Evolutionary conservation across 2,888 invertebrate genomes (phyloP), one percentile per base, ranked within the genome.

Genomic region (Colletes collaris): DNA sequence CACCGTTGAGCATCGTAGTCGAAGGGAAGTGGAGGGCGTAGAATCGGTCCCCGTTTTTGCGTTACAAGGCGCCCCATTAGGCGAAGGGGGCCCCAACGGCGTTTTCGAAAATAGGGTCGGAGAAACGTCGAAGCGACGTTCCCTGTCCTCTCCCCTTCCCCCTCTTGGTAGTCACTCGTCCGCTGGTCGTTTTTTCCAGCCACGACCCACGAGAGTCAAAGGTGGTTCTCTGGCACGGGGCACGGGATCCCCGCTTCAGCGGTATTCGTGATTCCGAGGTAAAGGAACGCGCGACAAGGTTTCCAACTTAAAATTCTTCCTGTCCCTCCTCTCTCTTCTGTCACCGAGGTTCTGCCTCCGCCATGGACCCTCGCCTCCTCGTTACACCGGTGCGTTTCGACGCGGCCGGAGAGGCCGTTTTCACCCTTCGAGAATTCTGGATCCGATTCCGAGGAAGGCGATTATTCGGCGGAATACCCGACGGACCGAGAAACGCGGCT

Each of bases 231-330:
- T 46, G 67, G 77, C 66, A 75, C 79, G 77, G 70, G 80, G 58
- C 66, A 64, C 67, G 50, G 62, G 53, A 63, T 67, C 74, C 67
- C 56, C 49, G 70, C 58, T 52, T 60, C 84, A 67, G 74, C 64
- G 86, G 84, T 79, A 86, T 85, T 82, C 81, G 82, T 85, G 86
- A 80, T 84, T 85, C 76, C 86, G 82, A 83, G 84, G 89, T 86
- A 86, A 88, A 90, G 87, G 89, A 89, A 89, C 89, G 88, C 84
- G 87, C 89, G 87, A 91, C 91, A 91, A 90, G 91, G 89, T 91
- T 91, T 91, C 91, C 89, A 90, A 91, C 91, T 91, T 91, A 91
- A 91, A 91, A 91, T 91, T 91, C 91, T 88, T 89, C 82, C 88
- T 83, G 82, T 70, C 76, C 85, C 55, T 52, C 50, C 55, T 37